Percentiles rank a stretch among this genome's conserved stretches.
These are phyloP conservation scores for Phaedon cochleariae DNA, from an alignment of 2,888 invertebrate species.

Conservation along the genomic window DNA sequence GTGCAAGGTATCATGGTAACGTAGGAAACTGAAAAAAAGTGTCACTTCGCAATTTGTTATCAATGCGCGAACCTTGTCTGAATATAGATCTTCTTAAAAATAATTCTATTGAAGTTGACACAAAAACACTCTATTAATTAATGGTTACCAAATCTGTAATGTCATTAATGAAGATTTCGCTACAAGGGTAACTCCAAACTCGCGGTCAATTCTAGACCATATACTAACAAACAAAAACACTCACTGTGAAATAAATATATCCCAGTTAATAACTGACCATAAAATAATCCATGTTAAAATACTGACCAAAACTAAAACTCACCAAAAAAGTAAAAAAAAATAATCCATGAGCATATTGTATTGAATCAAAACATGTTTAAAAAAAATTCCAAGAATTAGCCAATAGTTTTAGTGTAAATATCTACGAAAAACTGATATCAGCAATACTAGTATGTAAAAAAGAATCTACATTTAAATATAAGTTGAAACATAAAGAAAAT, in stretches of 20 bases:
- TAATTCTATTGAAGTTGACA: neutral
- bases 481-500: constrained; percentile 3
- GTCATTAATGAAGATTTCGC: constrained; percentile 1
- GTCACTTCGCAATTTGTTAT: no score
- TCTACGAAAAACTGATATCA: constrained; percentile 10
- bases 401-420: neutral
- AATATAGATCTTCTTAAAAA: no score
- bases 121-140: constrained; percentile 5
- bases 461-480: constrained; percentile 1
- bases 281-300: constrained; percentile 6
- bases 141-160: neutral
- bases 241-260: neutral
- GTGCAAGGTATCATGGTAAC: no score
- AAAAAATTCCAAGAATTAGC: constrained; percentile 9
- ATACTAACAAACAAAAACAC: constrained; percentile 7
- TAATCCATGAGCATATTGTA: constrained; percentile 1
- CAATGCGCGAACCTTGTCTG: no score
- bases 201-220: constrained; percentile 3
- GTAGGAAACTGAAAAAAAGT: no score
- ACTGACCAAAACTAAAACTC: neutral
- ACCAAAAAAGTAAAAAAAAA: neutral
- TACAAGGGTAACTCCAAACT: constrained; percentile 5
- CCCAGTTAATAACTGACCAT: neutral
- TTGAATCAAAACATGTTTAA: constrained; percentile 7
- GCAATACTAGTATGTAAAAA: constrained; percentile 4